A percentile compares a stretch with the other conserved stretches of the same genome.
Evolutionary conservation across 2,797 vertebrate species (phyloP).

Genomic region (Cercopithecus petaurista): DNA sequence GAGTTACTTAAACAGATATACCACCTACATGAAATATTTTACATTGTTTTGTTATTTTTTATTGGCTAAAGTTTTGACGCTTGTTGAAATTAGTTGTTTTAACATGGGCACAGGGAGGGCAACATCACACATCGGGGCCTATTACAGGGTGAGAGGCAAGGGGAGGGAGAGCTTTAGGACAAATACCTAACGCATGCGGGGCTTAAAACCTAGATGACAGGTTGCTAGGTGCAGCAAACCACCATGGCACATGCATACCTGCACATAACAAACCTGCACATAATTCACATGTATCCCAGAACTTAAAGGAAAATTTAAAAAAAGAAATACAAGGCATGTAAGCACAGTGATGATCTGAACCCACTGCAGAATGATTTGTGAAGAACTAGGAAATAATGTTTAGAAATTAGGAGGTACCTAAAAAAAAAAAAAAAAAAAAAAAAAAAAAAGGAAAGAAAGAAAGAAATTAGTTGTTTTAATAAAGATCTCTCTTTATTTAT

Average conservation of each 20-base stretch:
- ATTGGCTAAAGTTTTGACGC: neutral
- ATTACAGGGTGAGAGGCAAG: neutral
- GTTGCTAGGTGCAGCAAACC: neutral
- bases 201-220: neutral
- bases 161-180: neutral
- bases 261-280: neutral
- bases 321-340: neutral
- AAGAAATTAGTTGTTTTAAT: neutral
- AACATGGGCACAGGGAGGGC: neutral
- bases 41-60: neutral
- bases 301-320: neutral
- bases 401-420: neutral
- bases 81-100: neutral
- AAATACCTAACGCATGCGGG: neutral
- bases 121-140: neutral
- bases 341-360: neutral
- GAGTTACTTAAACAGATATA: neutral
- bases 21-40: neutral
- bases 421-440: too few species aligned
- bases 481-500: neutral
- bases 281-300: neutral
- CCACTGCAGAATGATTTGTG: neutral
- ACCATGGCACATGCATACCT: neutral
- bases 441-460: too few species aligned
- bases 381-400: neutral